Percentiles rank a stretch among this genome's conserved stretches.
Evolutionary conservation across 2,113 vertebrate genomes (phyloP).

Genomic region (Ammospiza nelsoni): DNA sequence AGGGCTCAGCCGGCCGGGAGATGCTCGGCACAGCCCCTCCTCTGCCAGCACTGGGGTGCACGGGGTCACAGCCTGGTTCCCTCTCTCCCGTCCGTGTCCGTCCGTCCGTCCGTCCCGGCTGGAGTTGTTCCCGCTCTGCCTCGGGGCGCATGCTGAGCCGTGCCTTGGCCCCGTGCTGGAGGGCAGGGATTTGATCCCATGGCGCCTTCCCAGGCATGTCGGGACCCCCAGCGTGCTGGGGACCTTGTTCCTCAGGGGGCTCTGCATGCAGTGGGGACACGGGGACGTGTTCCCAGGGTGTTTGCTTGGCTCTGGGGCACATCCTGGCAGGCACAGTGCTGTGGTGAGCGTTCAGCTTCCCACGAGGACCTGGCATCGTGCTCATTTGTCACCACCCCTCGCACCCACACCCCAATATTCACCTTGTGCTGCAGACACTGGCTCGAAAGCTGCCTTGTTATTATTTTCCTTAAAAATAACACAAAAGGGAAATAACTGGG

Average conservation of each 20-base stretch:
- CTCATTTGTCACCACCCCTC: background rate
- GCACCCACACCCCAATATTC: background rate
- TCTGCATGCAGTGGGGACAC: background rate
- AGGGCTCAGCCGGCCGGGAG: background rate
- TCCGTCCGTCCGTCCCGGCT: background rate
- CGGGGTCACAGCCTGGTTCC: background rate
- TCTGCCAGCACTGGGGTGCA: rapidly evolving
- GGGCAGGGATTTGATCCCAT: background rate
- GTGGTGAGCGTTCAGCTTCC: background rate
- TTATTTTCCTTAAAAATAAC: slow-evolving; percentile 49
- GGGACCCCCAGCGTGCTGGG: background rate
- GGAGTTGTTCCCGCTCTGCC: background rate
- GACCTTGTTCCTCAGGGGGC: background rate
- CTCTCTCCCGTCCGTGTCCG: background rate
- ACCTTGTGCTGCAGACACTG: slow-evolving; percentile 48
- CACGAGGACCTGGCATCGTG: rapidly evolving
- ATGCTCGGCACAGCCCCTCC: background rate
- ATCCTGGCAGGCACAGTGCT: background rate
- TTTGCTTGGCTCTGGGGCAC: background rate
- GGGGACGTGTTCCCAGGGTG: background rate
- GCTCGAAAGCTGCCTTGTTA: slow-evolving; percentile 13
- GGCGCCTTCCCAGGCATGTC: background rate
- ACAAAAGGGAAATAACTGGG: slow-evolving; percentile 45
- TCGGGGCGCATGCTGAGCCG: background rate
- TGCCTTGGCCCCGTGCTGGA: background rate